Base-by-base conservation (phyloP, 2,113 vertebrate species). In the Upupa epops region DNA sequence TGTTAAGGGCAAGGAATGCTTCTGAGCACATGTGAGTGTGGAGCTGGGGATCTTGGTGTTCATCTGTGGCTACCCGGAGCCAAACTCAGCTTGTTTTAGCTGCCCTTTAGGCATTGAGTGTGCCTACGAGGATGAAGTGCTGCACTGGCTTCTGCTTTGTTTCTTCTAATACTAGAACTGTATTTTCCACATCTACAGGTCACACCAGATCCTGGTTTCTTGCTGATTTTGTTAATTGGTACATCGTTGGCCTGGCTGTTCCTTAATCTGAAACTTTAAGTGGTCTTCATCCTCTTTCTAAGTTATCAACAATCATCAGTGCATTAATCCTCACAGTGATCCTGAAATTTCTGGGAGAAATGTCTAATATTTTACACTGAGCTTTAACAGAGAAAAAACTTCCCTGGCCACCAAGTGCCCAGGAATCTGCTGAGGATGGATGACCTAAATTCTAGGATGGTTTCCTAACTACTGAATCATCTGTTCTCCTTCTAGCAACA, bases 21-120 rank as follows among this genome's bases (percentile, higher is more conserved):
- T 59, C 13, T 11, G 64, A 49, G n/a, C 51, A 21, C 3, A 0
- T 7, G 31, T 9, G 59, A 40, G 8, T 0, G 2, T 8, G 25
- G 25, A 12, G 10, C 37, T 60, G 55, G 11, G 45, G 29, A 17
- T 42, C 45, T 66, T 64, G 58, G 51, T 55, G 5, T 29, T 37
- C 65, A 37, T 64, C 32, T 25, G 79, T 51, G 70, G 37, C 66
- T 84, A 7, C 64, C 34, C 31, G 17, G 18, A n/a, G 80, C 36
- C 83, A 60, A 10, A 55, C 20, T 17, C 17, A 37, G 45, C 56
- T 73, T 18, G 21, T 65, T 61, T 83, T 4, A 4, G 60, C 56
- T 54, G 32, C 65, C 32, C 32, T 77, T 55, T 68, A 22, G 56
- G 73, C 25, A 51, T 29, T 17, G 32, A 59, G 42, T 5, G 11